Evolutionary conservation across 2,113 vertebrate genomes (phyloP).

Genomic region (rabbit (Oryctolagus cuniculus)): DNA sequence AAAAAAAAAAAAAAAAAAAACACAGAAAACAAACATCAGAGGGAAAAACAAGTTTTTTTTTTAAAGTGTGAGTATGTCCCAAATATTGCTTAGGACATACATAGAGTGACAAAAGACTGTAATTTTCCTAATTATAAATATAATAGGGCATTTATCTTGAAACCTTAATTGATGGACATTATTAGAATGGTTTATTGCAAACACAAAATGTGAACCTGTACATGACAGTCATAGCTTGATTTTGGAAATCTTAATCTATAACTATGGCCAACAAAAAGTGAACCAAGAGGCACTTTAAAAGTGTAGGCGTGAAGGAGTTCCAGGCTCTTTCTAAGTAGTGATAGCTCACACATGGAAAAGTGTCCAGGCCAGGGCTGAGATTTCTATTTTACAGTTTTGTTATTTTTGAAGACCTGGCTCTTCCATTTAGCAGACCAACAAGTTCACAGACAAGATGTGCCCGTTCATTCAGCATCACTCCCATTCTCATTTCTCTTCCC

Average conservation of each 20-base stretch:
- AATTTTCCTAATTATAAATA: neutral
- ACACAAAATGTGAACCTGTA: neutral
- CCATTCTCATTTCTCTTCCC: neutral
- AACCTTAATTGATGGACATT: neutral
- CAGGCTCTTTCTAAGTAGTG: neutral
- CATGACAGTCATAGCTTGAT: neutral
- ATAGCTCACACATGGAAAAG: neutral
- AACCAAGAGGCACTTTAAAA: constrained; percentile 3
- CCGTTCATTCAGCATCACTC: neutral
- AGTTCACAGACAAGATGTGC: neutral
- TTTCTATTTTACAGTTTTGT: neutral
- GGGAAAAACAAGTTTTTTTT: neutral
- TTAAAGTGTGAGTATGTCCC: neutral
- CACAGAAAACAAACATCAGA: neutral
- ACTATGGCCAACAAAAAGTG: neutral
- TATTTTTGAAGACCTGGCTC: neutral
- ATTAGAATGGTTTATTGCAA: constrained; percentile 16
- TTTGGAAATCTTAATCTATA: constrained; percentile 13
- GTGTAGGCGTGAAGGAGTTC: neutral
- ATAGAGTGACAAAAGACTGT: neutral
- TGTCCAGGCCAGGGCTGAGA: neutral
- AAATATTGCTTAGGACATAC: neutral
- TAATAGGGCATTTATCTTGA: constrained; percentile 15
- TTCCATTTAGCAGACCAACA: neutral
- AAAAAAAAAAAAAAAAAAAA: neutral